Conservation (phyloP, 2,888 invertebrate genomes). For the Lithophane ornitopus region DNA sequence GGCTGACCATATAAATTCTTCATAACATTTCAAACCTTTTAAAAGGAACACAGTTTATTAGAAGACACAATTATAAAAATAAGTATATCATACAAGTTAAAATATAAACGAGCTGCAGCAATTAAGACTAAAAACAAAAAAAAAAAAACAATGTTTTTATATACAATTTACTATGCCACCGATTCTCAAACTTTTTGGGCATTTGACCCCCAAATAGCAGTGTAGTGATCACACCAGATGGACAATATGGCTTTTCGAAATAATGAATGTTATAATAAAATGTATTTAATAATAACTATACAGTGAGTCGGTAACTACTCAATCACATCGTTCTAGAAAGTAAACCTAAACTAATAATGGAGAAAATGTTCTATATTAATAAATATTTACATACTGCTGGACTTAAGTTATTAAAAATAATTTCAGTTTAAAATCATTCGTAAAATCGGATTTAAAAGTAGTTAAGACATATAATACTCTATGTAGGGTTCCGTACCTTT, state of each 20-base stretch:
- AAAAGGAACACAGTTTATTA: background rate
- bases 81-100: background rate
- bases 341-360: slow-evolving; percentile 55
- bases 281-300: slow-evolving; percentile 51
- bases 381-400: slow-evolving; percentile 41
- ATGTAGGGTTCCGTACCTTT: no score
- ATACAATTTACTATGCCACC: slow-evolving; percentile 35
- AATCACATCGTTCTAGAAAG: slow-evolving; percentile 69
- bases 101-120: slow-evolving; percentile 56
- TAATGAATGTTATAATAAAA: slow-evolving; percentile 10
- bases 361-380: slow-evolving; percentile 42
- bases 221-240: background rate
- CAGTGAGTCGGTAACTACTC: slow-evolving; percentile 73
- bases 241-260: slow-evolving; percentile 25
- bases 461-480: no score
- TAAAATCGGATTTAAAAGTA: no score
- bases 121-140: slow-evolving; percentile 19
- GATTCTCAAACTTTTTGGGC: slow-evolving; percentile 28
- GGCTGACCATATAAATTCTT: no score
- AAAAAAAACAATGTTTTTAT: slow-evolving; percentile 17
- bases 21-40: no score
- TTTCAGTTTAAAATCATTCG: no score
- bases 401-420: slow-evolving; percentile 8
- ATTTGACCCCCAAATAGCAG: slow-evolving; percentile 1
- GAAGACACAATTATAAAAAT: slow-evolving; percentile 24